Evolutionary conservation across 1,140 invertebrate genomes (phyloP), one percentile per base, ranked within the genome.

Genomic region (Ceratoteleas bidentatus): DNA sequence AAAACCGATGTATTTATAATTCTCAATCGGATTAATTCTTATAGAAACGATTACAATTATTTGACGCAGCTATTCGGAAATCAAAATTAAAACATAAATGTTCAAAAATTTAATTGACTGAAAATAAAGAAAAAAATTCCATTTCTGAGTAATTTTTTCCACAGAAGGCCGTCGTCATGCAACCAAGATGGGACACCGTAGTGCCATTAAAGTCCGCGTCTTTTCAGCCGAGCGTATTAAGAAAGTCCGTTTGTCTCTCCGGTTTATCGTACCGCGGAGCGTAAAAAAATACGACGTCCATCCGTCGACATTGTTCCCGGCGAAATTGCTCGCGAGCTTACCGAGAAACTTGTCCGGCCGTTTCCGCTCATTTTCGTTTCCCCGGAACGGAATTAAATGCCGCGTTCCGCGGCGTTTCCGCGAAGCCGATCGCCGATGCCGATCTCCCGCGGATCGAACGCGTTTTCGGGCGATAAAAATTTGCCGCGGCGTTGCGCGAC

Each of bases 231-330:
- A 70, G 66, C 61, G 60, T 78, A 65, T 64, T 72, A 70, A 78
- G 50, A 58, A 65, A 58, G 6, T 36, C 57, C 24, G 33, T 72
- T 38, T 61, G 62, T 68, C 69, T 68, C 47, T 50, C 70, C 54
- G 33, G 43, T 74, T 83, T 78, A 43, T 70, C 47, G 61, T 54
- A 79, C 53, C 61, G 52, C 65, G 36, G 16, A 79, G 64, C 81
- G 65, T 79, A 74, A 83, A 83, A 24, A 79, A 83, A 65, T 49
- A 73, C 69, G 53, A 64, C 70, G 54, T 40, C 54, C 54, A 57
- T 77, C 68, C 73, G 60, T 75, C 66, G 60, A 75, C 81, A 70
- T 77, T 76, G 74, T 77, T 82, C 66, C 13, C 9, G 54, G 61
- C 50, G 47, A 60, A 53, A 76, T 81, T 74, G 24, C 40, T 66